Percentiles rank a stretch among this genome's conserved stretches.
These are phyloP conservation scores for Spisula subtruncata DNA, from an alignment of 2,888 invertebrate species.

Conservation along the genomic window DNA sequence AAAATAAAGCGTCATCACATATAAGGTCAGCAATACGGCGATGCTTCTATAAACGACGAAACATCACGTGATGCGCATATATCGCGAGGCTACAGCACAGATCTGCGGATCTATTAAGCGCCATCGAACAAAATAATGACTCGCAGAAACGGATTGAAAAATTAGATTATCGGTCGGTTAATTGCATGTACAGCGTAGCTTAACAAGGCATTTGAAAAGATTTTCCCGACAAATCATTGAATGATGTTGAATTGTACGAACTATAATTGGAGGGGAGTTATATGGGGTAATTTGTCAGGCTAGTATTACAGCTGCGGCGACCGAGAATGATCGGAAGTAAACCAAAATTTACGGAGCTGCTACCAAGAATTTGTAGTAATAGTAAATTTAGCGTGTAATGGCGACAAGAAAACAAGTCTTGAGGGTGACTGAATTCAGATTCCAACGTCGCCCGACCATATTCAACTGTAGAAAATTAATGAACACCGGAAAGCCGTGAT, in stretches of 20 bases:
- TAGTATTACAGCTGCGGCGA: constrained; percentile 59
- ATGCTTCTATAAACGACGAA: background rate
- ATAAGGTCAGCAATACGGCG: no score
- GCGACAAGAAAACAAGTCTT: constrained; percentile 43
- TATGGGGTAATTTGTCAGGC: constrained; percentile 68
- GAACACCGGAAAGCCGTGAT: constrained; percentile 69
- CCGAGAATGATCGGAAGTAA: constrained; percentile 44
- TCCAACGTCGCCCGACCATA: constrained; percentile 14
- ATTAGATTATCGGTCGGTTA: constrained; percentile 58
- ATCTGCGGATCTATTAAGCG: constrained; percentile 30
- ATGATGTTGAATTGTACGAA: constrained; percentile 54
- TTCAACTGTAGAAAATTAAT: constrained; percentile 60
- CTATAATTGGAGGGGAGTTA: constrained; percentile 54
- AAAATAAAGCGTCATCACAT: no score
- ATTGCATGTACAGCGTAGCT: constrained; percentile 48
- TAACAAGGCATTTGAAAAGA: constrained; percentile 55
- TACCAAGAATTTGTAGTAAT: constrained; percentile 38
- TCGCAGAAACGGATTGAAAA: constrained; percentile 52
- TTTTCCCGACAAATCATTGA: constrained; percentile 37
- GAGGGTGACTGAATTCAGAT: background rate
- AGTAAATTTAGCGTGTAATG: constrained; percentile 55
- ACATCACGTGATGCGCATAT: constrained; percentile 46
- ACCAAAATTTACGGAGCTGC: constrained; percentile 47
- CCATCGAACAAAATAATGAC: constrained; percentile 42
- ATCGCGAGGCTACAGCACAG: constrained; percentile 19